Evolutionary conservation across 2,797 vertebrate genomes (phyloP).

Genomic region (Gobionotothen gibberifrons): DNA sequence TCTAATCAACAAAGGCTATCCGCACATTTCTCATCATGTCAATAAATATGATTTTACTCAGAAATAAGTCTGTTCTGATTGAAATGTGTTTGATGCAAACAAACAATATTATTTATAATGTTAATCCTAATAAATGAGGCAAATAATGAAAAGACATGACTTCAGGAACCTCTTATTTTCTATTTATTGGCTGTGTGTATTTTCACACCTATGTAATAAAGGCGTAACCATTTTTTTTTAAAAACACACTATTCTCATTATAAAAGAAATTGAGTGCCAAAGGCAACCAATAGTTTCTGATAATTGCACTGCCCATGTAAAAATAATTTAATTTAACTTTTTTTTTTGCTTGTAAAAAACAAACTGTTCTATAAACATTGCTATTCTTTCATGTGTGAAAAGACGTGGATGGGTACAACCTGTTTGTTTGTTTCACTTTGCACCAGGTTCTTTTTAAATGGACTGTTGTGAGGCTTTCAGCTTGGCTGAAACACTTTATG

Average conservation of each 20-base stretch:
- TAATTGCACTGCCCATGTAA: slow-evolving; percentile 22
- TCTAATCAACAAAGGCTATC: too few species aligned
- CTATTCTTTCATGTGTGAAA: slow-evolving; percentile 10
- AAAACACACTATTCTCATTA: slow-evolving; percentile 9
- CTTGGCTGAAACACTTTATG: too few species aligned
- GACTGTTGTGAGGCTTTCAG: too few species aligned
- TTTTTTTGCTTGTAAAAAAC: neutral
- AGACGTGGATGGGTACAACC: too few species aligned
- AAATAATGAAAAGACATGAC: slow-evolving; percentile 8
- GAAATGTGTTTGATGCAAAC: neutral
- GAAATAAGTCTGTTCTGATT: neutral
- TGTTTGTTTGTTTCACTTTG: slow-evolving; percentile 6
- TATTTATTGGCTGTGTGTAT: neutral
- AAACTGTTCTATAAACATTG: slow-evolving; percentile 17
- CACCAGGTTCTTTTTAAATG: too few species aligned
- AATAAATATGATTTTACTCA: too few species aligned
- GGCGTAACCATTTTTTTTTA: too few species aligned
- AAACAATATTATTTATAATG: neutral
- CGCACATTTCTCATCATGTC: too few species aligned
- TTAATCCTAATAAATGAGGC: neutral
- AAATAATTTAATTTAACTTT: slow-evolving; percentile 11
- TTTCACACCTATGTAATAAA: too few species aligned
- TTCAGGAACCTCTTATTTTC: neutral
- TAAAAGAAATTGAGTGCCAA: slow-evolving; percentile 10
- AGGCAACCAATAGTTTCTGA: slow-evolving; percentile 19